phyloP scores from a whole-genome alignment of 2,888 invertebrate species.

The Netelia inedita region DNA sequence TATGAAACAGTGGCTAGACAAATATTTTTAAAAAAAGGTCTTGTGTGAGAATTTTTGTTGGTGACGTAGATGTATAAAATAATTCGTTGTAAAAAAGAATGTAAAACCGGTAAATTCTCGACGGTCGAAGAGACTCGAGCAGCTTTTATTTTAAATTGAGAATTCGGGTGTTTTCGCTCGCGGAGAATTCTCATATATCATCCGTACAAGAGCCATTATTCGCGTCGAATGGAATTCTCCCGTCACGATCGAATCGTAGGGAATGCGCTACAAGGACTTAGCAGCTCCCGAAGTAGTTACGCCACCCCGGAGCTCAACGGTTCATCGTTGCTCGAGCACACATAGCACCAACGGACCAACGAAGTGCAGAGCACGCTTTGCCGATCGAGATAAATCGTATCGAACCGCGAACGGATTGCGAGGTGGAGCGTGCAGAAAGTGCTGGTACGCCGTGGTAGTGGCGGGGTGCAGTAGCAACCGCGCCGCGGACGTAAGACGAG shows the following conservation, averaged over 20 bases:
- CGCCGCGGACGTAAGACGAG: slow-evolving; percentile 76
- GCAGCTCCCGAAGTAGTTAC: slow-evolving; percentile 50
- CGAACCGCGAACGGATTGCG: slow-evolving; percentile 70
- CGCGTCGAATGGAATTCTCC: slow-evolving; percentile 49
- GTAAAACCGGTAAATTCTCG: too few species aligned
- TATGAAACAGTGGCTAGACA: too few species aligned
- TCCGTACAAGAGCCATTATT: slow-evolving; percentile 42
- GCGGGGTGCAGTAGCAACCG: slow-evolving; percentile 62
- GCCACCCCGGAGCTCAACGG: slow-evolving; percentile 52
- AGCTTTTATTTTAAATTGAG: too few species aligned
- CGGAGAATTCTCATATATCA: slow-evolving; percentile 24
- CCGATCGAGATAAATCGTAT: slow-evolving; percentile 74
- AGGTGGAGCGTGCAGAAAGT: slow-evolving; percentile 69
- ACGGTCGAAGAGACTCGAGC: too few species aligned
- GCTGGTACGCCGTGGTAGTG: slow-evolving; percentile 36
- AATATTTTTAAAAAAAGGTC: too few species aligned
- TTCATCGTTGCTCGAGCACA: slow-evolving; percentile 62
- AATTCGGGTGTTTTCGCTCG: background rate
- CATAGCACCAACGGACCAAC: slow-evolving; percentile 42
- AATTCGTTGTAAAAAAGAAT: too few species aligned
- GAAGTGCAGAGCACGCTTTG: slow-evolving; percentile 61
- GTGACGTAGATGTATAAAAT: too few species aligned
- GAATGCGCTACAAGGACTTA: slow-evolving; percentile 55
- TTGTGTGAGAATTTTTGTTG: too few species aligned
- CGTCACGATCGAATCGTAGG: slow-evolving; percentile 63